Evolutionary conservation across 2,888 invertebrate species (phyloP), one percentile per base, ranked within the genome.

Genomic region (Carcina quercana): DNA sequence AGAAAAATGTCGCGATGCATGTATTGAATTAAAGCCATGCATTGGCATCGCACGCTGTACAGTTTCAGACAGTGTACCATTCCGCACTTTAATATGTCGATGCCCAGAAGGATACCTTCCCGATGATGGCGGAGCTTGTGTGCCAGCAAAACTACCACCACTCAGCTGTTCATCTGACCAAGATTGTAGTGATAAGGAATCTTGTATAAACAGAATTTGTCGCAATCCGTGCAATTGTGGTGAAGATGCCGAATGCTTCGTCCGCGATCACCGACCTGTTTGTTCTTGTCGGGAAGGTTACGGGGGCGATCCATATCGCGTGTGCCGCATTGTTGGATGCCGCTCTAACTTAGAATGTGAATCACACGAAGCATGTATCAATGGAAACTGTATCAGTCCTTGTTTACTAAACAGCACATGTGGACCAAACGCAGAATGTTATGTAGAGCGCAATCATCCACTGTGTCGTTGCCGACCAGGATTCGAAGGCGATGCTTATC

Each of bases 191-290:
- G 88, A 87, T 28, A 87, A 87, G 43, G 93, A 95, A 64, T 91
- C 95, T 6, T 96, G 96, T 59, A 88, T 95, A 24, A 94, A 95
- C 57, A 86, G 95, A 53, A 88, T 93, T 47, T 96, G 96, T 58
- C 87, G 93, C 47, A 92, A 93, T 53, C 95, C 95, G 8, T 96
- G 96, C 66, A 91, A 92, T 56, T 96, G 96, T 61, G 96, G 96
- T 30, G 87, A 88, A 21, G 91, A 95, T 54, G 91, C 95, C 21
- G 88, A 91, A 47, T 96, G 96, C 56, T 87, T 88, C 42, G 89
- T 96, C 4, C 88, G 89, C 40, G 90, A 94, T 51, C 96, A 96
- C 61, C 88, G 94, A 38, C 95, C 95, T 2, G 89, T 93, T 20
- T 96, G 96, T 65, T 92, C 93, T 2, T 96, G 96, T 62, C 86